Percentiles rank a stretch among this genome's conserved stretches.
Conservation (phyloP, 2,113 vertebrate genomes). For the Sus scrofa region DNA sequence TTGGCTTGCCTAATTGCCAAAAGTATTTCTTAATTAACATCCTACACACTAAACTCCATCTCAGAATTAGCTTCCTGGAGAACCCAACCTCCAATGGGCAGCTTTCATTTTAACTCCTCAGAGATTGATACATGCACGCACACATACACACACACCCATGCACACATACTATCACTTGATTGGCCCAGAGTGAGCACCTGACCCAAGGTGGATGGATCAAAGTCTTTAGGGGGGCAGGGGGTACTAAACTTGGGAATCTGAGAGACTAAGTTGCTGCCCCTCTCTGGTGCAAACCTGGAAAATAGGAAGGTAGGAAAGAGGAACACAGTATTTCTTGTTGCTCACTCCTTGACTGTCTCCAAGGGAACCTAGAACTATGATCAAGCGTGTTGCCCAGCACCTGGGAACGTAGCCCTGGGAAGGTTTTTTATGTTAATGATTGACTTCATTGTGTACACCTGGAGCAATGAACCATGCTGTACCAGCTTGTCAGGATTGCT, state of each 20-base stretch:
- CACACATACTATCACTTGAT: not conserved
- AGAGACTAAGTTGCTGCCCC: not conserved
- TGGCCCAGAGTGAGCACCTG: not conserved
- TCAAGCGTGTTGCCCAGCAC: not conserved
- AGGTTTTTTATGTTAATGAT: slow-evolving; percentile 61
- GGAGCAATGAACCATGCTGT: slow-evolving; percentile 45
- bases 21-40: not conserved
- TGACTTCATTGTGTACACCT: slow-evolving; percentile 60
- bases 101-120: slow-evolving; percentile 16
- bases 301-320: not conserved
- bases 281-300: slow-evolving; percentile 3
- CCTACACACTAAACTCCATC: not conserved
- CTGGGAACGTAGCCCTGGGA: slow-evolving; percentile 17
- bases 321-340: not conserved
- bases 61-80: slow-evolving; percentile 25
- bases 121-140: not conserved
- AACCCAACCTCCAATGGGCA: not conserved
- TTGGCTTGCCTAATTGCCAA: not conserved
- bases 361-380: not conserved
- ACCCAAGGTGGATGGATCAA: not conserved
- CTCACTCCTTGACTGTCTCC: not conserved
- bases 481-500: slow-evolving; percentile 39
- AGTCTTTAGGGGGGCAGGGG: not conserved
- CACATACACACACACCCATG: not conserved
- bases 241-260: not conserved